Conservation (phyloP, 2,797 vertebrate genomes). For the Eupleurogrammus muticus region DNA sequence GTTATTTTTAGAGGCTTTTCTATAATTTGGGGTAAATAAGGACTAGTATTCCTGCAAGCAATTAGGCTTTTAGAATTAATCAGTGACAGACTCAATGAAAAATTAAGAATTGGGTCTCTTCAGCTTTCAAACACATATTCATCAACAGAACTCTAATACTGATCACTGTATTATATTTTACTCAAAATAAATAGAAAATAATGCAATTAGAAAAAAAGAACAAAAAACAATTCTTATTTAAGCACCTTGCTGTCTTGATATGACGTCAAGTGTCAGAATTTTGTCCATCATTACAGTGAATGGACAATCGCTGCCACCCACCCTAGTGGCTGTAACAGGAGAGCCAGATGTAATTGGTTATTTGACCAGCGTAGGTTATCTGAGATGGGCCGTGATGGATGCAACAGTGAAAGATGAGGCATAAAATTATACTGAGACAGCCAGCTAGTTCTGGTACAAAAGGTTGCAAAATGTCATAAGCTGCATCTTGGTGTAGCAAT, state of each 20-base stretch:
- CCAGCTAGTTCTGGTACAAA: conserved; percentile 61
- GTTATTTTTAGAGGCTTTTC: conserved; percentile 12
- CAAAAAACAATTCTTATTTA: conserved; percentile 4
- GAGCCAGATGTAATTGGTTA: conserved; percentile 59
- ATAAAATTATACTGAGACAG: conserved; percentile 51
- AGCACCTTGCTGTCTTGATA: conserved; percentile 24
- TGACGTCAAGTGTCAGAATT: conserved; percentile 43
- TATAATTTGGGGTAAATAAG: conserved; percentile 11
- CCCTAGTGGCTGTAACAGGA: conserved; percentile 31
- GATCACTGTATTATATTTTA: conserved; percentile 3
- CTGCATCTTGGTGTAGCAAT: conserved; percentile 62
- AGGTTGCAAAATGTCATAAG: conserved; percentile 76
- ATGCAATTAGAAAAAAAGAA: not conserved
- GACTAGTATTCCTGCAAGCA: conserved; percentile 38
- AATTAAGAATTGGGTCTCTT: conserved; percentile 7
- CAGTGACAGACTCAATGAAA: conserved; percentile 15
- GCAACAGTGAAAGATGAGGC: conserved; percentile 64
- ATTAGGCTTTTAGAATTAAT: conserved; percentile 41
- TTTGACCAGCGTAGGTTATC: conserved; percentile 51
- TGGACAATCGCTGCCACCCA: conserved; percentile 21
- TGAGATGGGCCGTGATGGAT: conserved; percentile 56
- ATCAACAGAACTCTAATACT: conserved; percentile 6
- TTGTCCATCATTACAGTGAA: conserved; percentile 36
- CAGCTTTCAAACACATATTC: conserved; percentile 7
- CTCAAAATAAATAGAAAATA: conserved; percentile 23